Conservation (phyloP, 1,140 invertebrate genomes). For the Linepithema humile region DNA sequence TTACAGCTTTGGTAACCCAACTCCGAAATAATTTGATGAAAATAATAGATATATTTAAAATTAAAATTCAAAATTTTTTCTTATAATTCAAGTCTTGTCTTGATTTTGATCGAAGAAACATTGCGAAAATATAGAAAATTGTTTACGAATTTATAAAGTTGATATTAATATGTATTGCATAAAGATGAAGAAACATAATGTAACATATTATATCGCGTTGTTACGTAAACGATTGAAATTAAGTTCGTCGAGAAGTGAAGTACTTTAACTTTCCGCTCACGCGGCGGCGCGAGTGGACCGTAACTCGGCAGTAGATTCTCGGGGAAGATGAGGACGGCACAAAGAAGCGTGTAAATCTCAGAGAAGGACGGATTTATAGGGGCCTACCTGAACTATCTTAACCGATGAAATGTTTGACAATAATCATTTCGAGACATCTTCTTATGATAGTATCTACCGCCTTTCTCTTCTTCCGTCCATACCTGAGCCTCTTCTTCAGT, state of each 20-base stretch:
- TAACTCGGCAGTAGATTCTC: constrained; percentile 1
- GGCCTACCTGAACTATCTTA: constrained; percentile 20
- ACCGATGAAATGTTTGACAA: constrained; percentile 68
- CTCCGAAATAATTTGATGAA: not conserved
- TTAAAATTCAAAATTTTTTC: not conserved
- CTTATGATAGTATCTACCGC: constrained; percentile 57
- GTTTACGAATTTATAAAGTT: not conserved
- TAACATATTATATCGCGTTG: not conserved
- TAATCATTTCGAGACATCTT: constrained; percentile 65
- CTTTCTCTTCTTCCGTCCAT: constrained; percentile 8
- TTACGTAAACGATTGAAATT: not conserved
- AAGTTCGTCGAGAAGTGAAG: constrained; percentile 1
- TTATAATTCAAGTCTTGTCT: not conserved
- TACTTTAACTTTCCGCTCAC: constrained; percentile 19
- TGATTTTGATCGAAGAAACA: not conserved
- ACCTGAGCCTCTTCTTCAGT: not conserved
- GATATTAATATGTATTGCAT: not conserved
- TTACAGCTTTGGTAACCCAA: not conserved
- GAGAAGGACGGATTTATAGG: constrained; percentile 53
- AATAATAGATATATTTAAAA: no score
- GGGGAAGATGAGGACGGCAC: not conserved
- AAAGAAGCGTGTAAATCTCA: not conserved
- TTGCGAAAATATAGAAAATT: not conserved
- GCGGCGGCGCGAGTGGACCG: not conserved
- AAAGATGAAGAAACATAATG: not conserved